phyloP scores from a whole-genome alignment of 2,113 vertebrate species.

The Rhineura floridana region DNA sequence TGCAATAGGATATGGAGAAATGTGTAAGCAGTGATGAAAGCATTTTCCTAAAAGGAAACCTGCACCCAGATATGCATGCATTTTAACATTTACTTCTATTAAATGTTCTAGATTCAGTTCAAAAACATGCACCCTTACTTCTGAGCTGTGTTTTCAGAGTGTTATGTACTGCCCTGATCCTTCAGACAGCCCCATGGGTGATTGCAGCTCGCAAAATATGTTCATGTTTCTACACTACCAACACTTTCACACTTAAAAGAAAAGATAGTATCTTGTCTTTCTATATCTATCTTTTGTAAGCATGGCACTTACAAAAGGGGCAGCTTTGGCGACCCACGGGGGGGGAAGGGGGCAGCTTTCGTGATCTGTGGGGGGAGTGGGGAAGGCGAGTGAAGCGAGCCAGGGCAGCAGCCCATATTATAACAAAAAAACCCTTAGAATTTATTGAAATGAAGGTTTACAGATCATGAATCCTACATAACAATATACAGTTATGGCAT shows the following conservation, averaged over 20 bases:
- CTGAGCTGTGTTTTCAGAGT: background rate
- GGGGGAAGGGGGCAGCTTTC: too few species aligned
- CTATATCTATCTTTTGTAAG: too few species aligned
- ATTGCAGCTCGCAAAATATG: too few species aligned
- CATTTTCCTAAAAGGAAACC: background rate
- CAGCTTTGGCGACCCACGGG: too few species aligned
- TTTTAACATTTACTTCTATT: background rate
- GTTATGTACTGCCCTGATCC: background rate
- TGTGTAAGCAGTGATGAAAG: background rate
- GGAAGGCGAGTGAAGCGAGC: too few species aligned
- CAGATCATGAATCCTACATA: background rate
- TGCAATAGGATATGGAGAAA: background rate
- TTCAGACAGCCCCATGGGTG: background rate
- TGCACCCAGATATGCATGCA: background rate
- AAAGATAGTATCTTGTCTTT: too few species aligned
- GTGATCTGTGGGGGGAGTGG: too few species aligned
- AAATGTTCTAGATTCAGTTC: background rate
- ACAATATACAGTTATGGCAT: background rate
- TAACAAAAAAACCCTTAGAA: background rate
- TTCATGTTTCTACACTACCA: background rate
- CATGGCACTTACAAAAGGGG: too few species aligned
- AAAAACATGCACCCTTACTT: background rate
- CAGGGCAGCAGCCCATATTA: too few species aligned
- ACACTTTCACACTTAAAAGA: background rate
- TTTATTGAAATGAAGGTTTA: conserved; percentile 32